Percentiles rank a stretch among this genome's conserved stretches.
phyloP scores from a whole-genome alignment of 2,113 vertebrate species.

The Hiodon tergisus region DNA sequence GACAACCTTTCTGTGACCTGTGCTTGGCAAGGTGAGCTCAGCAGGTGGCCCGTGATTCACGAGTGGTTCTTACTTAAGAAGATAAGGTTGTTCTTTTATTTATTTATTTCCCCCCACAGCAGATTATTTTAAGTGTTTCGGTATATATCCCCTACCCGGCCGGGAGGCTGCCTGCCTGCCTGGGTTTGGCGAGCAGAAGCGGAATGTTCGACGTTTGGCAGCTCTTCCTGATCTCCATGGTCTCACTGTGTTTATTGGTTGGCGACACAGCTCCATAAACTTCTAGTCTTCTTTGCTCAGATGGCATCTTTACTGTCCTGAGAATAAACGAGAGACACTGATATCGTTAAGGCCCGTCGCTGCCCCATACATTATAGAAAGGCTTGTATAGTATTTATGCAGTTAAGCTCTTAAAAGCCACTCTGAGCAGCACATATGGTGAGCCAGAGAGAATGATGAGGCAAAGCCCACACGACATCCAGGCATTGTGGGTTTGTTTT shows the following conservation, averaged over 20 bases:
- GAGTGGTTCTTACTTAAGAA: constrained; percentile 9
- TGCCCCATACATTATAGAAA: constrained; percentile 16
- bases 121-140: constrained; percentile 16
- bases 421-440: neutral
- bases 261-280: constrained; percentile 33
- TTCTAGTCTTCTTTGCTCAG: constrained; percentile 27
- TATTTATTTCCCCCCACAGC: neutral
- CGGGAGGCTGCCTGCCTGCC: constrained; percentile 13
- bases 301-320: constrained; percentile 27
- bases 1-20: constrained; percentile 23
- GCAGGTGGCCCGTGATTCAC: constrained; percentile 38
- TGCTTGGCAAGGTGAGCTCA: constrained; percentile 32
- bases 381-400: neutral
- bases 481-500: neutral
- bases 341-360: neutral
- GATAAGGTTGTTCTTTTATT: constrained; percentile 9
- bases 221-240: constrained; percentile 13
- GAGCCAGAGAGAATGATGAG: neutral
- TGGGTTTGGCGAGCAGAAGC: neutral
- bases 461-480: neutral
- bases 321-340: constrained; percentile 22
- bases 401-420: constrained; percentile 2
- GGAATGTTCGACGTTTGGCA: constrained; percentile 26
- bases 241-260: constrained; percentile 36
- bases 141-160: constrained; percentile 8